Evolutionary conservation across 2,888 invertebrate genomes (phyloP).

Genomic region (Vannuccia rotundouncinata): DNA sequence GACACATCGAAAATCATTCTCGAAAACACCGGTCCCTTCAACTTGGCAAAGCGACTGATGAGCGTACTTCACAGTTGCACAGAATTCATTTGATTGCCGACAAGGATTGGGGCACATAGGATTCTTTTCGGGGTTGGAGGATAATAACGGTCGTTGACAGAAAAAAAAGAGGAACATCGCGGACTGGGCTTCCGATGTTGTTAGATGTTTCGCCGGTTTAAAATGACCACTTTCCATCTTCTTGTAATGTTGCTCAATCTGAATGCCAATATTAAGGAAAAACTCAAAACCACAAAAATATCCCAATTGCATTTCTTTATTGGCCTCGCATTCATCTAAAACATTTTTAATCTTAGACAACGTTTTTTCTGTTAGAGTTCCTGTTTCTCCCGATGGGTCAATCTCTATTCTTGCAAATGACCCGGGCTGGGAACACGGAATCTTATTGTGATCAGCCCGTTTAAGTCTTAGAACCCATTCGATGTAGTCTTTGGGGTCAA

Average conservation of each 20-base stretch:
- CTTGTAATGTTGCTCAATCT: neutral
- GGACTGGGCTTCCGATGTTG: neutral
- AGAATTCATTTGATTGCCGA: neutral
- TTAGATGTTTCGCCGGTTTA: neutral
- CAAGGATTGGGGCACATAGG: neutral
- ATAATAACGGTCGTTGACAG: neutral
- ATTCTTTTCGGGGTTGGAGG: neutral
- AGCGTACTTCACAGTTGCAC: neutral
- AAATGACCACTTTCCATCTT: neutral
- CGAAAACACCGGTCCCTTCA: neutral
- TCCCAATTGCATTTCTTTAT: neutral
- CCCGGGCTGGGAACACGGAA: neutral
- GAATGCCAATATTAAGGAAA: neutral
- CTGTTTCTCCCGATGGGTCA: neutral
- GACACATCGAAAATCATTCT: neutral
- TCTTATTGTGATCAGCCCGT: neutral
- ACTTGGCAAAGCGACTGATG: neutral
- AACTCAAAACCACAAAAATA: neutral
- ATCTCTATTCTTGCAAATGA: neutral
- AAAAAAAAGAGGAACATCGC: neutral
- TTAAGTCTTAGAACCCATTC: neutral
- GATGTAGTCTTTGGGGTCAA: neutral
- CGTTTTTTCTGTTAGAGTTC: neutral
- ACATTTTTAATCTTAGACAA: neutral
- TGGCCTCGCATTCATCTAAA: neutral